Conservation (phyloP, 2,113 vertebrate species). For the Zosterops hypoxanthus region DNA sequence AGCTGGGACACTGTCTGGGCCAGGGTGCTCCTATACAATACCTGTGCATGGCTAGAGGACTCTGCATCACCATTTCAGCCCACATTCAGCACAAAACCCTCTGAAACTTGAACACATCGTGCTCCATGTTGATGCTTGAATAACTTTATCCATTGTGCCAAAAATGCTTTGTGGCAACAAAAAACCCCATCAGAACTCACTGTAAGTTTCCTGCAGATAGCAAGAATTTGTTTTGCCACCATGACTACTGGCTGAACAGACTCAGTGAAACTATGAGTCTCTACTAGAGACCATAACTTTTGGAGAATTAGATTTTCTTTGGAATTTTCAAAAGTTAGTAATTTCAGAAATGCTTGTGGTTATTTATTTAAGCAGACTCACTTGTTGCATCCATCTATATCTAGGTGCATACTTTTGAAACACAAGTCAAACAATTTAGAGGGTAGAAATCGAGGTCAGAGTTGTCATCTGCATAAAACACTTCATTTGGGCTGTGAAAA, state of each 20-base stretch:
- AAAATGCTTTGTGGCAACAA: background rate
- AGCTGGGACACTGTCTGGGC: background rate
- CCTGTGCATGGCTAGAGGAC: background rate
- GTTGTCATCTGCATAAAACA: background rate
- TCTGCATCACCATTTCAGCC: background rate
- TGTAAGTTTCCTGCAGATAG: background rate
- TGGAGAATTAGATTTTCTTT: background rate
- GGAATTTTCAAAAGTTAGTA: background rate
- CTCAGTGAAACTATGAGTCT: background rate
- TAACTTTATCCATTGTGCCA: background rate
- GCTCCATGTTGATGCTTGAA: background rate
- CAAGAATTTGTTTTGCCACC: background rate
- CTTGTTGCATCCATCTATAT: background rate
- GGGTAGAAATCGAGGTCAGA: background rate
- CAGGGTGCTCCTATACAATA: background rate
- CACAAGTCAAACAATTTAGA: background rate
- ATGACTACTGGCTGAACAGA: background rate
- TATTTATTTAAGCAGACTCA: background rate
- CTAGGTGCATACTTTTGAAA: background rate
- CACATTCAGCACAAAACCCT: background rate
- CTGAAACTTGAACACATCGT: background rate
- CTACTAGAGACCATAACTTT: background rate
- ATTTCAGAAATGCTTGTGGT: background rate
- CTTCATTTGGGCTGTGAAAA: background rate
- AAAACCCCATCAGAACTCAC: rapidly evolving